A percentile compares a stretch with the other conserved stretches of the same genome.
Conservation (phyloP, 2,797 vertebrate species). For the Mormyrus hasselquistii region DNA sequence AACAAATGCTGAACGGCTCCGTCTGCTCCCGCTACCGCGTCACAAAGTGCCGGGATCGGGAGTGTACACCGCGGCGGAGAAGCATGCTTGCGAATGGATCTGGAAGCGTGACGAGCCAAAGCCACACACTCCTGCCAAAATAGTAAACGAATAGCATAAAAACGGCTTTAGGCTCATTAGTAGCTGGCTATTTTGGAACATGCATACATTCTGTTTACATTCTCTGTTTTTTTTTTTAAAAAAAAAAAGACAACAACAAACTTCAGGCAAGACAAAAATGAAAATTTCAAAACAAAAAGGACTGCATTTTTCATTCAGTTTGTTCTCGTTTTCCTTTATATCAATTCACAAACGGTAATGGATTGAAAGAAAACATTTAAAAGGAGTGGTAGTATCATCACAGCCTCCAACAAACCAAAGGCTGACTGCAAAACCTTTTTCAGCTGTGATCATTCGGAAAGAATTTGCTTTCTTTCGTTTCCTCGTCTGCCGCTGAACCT, state of each 20-base stretch:
- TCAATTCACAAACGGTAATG: constrained; percentile 49
- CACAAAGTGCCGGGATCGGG: constrained; percentile 29
- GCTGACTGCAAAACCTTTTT: constrained; percentile 49
- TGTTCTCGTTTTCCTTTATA: constrained; percentile 43
- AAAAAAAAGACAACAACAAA: constrained; percentile 45
- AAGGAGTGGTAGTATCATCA: constrained; percentile 35
- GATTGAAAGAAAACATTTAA: constrained; percentile 51
- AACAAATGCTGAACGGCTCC: constrained; percentile 31
- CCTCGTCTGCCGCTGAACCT: neutral
- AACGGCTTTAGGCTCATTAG: constrained; percentile 42
- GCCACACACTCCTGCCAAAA: constrained; percentile 42
- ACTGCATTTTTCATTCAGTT: constrained; percentile 41
- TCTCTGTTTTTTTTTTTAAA: constrained; percentile 35
- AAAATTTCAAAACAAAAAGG: constrained; percentile 46
- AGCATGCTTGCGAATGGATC: constrained; percentile 31
- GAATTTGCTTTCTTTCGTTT: constrained; percentile 37
- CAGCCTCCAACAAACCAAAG: constrained; percentile 6
- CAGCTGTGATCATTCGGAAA: constrained; percentile 36
- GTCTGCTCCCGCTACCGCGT: constrained; percentile 37
- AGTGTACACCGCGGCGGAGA: constrained; percentile 38
- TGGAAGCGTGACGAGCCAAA: constrained; percentile 50
- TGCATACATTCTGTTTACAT: constrained; percentile 48
- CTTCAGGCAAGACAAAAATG: constrained; percentile 55
- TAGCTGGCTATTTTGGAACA: constrained; percentile 38
- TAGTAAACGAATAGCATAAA: constrained; percentile 38